Evolutionary conservation across 2,797 vertebrate species (phyloP), one percentile per base, ranked within the genome.

Genomic region (Hyperoplus immaculatus): DNA sequence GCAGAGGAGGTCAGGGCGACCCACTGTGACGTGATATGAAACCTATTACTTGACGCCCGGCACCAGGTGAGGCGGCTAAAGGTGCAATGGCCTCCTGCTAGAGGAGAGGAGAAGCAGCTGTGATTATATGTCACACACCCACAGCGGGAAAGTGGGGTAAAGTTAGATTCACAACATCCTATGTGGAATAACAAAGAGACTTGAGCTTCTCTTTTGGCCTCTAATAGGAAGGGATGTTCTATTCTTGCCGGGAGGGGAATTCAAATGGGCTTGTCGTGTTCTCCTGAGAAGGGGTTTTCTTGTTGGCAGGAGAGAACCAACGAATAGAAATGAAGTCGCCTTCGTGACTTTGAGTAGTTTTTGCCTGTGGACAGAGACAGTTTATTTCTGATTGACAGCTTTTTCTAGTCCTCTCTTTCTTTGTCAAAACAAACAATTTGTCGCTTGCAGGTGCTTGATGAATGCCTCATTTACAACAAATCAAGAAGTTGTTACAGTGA

Each of bases 401-500:
- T 57, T 62, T 69, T 58, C 64, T 74, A 64, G 85, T 85, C 61
- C 29, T 70, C 64, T 60, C 60, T n/a, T 62, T 75, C 61, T 66
- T 50, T 69, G 67, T 74, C 70, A 87, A 81, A 88, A 81, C 69
- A 84, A 81, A 55, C 2, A 9, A 45, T 82, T 87, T 80, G 79
- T 54, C 47, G 61, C 51, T 80, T 74, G 87, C 85, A 89, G 88
- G 88, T 89, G 89, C 84, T 74, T 87, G 87, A 89, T 88, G 81
- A 89, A 84, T 68, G 70, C 41, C 78, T 85, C 51, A 67, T 88
- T 89, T 85, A 77, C 54, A 75, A 75, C 69, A 80, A 83, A 86
- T 81, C 58, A 75, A 86, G 73, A 63, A 62, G 29, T 47, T 72
- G 41, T 88, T 76, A 70, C 1, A 59, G 46, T 88, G 51, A 88